A percentile compares a stretch with the other conserved stretches of the same genome.
These are phyloP conservation scores for Octomys mimax DNA, from an alignment of 2,797 vertebrate species.

Conservation along the genomic window DNA sequence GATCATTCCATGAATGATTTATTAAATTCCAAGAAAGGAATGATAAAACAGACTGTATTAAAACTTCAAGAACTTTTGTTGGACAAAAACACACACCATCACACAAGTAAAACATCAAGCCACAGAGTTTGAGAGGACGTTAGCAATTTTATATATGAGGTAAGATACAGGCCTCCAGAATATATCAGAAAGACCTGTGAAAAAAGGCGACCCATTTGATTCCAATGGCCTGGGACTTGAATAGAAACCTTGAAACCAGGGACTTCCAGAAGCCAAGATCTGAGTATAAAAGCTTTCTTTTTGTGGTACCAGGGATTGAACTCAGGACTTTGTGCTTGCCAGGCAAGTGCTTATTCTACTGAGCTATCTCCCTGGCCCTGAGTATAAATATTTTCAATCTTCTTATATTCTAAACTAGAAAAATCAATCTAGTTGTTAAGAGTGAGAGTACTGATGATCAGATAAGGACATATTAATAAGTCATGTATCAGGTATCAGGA, in stretches of 20 bases:
- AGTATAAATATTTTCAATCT: background rate
- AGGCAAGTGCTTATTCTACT: no score
- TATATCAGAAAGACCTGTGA: background rate
- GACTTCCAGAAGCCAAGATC: background rate
- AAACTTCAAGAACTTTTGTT: conserved; percentile 25
- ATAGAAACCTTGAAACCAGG: background rate
- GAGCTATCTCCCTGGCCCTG: no score
- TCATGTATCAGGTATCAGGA: background rate
- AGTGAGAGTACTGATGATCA: background rate
- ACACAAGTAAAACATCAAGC: background rate
- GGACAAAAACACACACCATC: background rate
- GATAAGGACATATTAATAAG: background rate
- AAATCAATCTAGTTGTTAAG: background rate
- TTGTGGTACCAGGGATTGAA: no score
- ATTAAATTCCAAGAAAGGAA: background rate
- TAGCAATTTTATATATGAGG: background rate
- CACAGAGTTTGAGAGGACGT: background rate
- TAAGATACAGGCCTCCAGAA: background rate
- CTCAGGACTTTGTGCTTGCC: no score
- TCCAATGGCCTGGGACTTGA: background rate
- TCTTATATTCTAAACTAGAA: background rate
- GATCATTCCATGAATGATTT: background rate
- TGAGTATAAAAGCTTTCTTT: no score
- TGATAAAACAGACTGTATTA: background rate
- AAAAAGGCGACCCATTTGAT: background rate